Conservation (phyloP, 2,888 invertebrate species). For the Platypus cylindrus region DNA sequence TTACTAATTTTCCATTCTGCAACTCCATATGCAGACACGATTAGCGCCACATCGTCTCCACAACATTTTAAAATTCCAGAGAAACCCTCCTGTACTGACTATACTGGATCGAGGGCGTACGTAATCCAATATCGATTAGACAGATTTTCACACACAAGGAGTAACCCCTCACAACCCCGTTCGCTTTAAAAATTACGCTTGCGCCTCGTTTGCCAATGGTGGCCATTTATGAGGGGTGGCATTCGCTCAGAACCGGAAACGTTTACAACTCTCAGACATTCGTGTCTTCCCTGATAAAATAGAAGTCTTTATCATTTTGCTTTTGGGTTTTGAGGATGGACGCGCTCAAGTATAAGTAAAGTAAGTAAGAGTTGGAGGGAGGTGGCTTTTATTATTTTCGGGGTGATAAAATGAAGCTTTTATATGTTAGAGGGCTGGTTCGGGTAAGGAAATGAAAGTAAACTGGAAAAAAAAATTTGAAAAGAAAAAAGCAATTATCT, state of each 20-base stretch:
- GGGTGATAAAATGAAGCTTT: no score
- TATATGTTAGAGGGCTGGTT: no score
- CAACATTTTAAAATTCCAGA: no score
- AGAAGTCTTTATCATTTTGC: conserved; percentile 22
- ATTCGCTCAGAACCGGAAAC: conserved; percentile 28
- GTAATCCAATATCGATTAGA: conserved; percentile 6
- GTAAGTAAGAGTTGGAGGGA: no score
- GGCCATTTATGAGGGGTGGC: conserved; percentile 19
- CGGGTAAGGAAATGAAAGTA: no score
- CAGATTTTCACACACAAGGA: background rate
- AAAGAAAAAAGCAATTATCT: no score
- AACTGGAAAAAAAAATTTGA: no score
- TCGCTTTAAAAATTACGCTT: conserved; percentile 5
- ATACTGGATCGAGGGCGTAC: conserved; percentile 8
- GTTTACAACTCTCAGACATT: conserved; percentile 29
- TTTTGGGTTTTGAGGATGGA: conserved; percentile 1
- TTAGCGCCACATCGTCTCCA: no score
- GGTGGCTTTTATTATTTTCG: no score
- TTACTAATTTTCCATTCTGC: no score
- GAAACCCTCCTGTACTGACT: no score
- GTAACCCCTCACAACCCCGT: conserved; percentile 2
- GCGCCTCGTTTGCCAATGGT: conserved; percentile 7
- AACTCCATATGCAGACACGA: no score
- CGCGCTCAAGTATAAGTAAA: conserved; percentile 3
- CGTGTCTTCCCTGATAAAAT: conserved; percentile 34